Conservation (phyloP, 2,888 invertebrate genomes). For the Itoplectis maculator region DNA sequence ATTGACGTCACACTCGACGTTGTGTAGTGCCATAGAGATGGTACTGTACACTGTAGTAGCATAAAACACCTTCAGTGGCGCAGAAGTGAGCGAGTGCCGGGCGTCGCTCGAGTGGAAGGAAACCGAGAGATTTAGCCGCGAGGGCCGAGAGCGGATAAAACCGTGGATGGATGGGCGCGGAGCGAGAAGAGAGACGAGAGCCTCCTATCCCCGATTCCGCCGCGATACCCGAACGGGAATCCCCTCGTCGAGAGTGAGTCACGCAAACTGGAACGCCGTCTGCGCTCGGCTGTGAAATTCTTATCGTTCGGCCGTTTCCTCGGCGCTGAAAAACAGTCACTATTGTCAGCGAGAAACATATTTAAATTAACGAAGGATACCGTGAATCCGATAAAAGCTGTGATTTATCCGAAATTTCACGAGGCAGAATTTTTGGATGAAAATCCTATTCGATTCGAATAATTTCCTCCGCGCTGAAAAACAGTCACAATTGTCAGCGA, state of each 20-base stretch:
- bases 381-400: too few species aligned
- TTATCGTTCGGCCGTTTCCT: background rate
- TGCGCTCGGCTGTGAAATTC: conserved; percentile 26
- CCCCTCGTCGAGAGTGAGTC: conserved; percentile 37
- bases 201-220: background rate
- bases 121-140: conserved; percentile 13
- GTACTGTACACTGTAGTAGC: background rate
- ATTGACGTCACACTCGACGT: conserved; percentile 58
- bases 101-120: background rate
- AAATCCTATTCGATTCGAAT: too few species aligned
- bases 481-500: too few species aligned
- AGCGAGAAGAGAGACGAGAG: conserved; percentile 20
- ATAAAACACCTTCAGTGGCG: conserved; percentile 29
- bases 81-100: background rate
- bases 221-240: conserved; percentile 35
- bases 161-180: too few species aligned
- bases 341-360: background rate
- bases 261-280: conserved; percentile 39
- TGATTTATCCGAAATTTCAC: too few species aligned
- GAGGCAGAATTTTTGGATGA: too few species aligned
- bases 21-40: background rate
- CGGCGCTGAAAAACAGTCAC: background rate
- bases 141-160: conserved; percentile 16
- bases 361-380: background rate
- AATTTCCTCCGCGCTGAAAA: too few species aligned